Base-by-base conservation (phyloP, 2,888 invertebrate genomes). In the Melanchra persicariae region DNA sequence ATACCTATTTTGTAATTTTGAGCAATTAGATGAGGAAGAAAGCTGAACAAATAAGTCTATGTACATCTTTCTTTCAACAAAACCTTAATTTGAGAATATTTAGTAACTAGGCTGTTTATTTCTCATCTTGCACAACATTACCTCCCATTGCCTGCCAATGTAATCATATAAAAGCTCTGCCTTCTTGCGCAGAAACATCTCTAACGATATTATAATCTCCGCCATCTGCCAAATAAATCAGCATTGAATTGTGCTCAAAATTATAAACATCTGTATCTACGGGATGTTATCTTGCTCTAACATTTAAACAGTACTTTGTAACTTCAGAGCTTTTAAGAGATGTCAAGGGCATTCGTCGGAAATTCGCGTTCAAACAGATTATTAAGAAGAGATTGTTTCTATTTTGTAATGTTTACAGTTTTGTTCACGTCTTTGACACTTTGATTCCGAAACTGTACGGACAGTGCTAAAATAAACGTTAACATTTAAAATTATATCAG, bases 201-300 rank as follows among this genome's bases (percentile, higher is more conserved):
- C 30, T 66, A 62, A 81, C 26, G 57, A 68, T 22, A 59, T 59
- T 77, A 30, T 61, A 77, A 77, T 58, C 34, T 15, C 34, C 34
- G 6, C 26, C 64, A 58, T 76, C 68, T 81, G 81, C 67, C 26
- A 61, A 67, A 77, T 81, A 77, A 77, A 81, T 81, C 69, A 58
- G 47, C 61, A 76, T 76, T 52, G 52, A 52, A 61, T 67, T 77
- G 60, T 75, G 51, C 40, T 54, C 58, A 59, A 68, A 61, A 68
- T 72, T 76, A 76, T 58, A 76, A 81, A 76, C 77, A 76, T 52
- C 57, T 75, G 59, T 65, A 76, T 66, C 59, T 40, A 0, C 54
- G 22, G 24, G 54, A 59, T 40, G 54, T 43, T 72, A 60, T 81
- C 60, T 76, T 43, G 43, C 34, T 49, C 45, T 7, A 49, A 43